Base-by-base conservation (phyloP, 2,888 invertebrate genomes). In the Drosophila phalerata region DNA sequence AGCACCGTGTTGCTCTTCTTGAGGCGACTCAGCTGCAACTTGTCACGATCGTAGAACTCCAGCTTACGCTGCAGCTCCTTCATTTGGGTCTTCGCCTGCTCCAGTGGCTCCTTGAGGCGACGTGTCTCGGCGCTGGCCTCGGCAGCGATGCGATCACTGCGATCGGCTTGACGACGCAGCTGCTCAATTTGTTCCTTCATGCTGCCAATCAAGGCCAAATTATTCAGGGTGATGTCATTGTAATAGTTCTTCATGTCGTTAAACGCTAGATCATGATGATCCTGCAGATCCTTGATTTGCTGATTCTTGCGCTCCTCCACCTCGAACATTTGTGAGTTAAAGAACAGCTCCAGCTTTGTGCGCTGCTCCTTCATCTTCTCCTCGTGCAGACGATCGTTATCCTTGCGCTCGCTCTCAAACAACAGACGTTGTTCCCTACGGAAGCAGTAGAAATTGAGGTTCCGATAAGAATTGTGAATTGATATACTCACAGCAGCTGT, bases 171-270 rank as follows among this genome's bases (percentile, higher is more conserved):
- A 85, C 95, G 96, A 84, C 96, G 95, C 55, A 96, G 93, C 58
- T 95, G 94, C 88, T 96, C 96, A 94, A 97, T 95, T 89, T 96
- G 96, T 85, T 97, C 96, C 93, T 98, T 98, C 37, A 98, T 93
- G 79, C 97, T 97, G 90, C 96, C 96, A 67, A 98, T 98, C 2
- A 98, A 93, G 0, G 97, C 97, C 76, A 98, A 93, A 93, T 98
- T 98, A 92, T 98, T 98, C 13, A 98, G 93, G 0, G 98, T 98
- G 57, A 98, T 98, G 86, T 98, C 98, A 88, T 98, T 98, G 90
- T 98, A 99, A 93, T 98, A 98, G 92, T 96, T 97, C 92, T 98
- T 98, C 93, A 98, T 96, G 91, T 98, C 97, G 45, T 95, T 94
- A 91, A 98, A 97, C 0, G 97, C 96, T 81, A 95, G 95, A 73